phyloP scores from a whole-genome alignment of 2,797 vertebrate genomes.

The Spondyliosoma cantharus region DNA sequence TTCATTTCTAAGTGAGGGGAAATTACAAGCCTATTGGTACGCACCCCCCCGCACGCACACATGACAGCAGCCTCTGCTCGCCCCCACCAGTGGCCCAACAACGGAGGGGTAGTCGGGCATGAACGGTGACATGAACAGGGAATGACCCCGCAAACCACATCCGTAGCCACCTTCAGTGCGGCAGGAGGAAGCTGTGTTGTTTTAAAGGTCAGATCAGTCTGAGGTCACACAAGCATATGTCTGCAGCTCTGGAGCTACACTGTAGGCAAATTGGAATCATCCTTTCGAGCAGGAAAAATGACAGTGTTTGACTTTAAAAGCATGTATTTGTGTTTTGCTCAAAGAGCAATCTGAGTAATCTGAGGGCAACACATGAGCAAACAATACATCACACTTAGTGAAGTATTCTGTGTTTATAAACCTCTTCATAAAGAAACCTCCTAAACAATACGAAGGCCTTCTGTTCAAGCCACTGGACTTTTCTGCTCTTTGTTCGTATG shows the following conservation, averaged over 20 bases:
- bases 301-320: background rate
- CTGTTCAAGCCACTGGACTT: slow-evolving; percentile 55
- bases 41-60: slow-evolving; percentile 27
- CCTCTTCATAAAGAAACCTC: slow-evolving; percentile 23
- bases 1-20: slow-evolving; percentile 87
- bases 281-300: slow-evolving; percentile 20
- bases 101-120: slow-evolving; percentile 80
- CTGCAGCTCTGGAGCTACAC: slow-evolving; percentile 42
- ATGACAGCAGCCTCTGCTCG: slow-evolving; percentile 60
- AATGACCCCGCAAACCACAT: slow-evolving; percentile 83
- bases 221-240: slow-evolving; percentile 67
- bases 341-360: background rate
- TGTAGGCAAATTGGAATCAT: slow-evolving; percentile 11
- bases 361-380: background rate
- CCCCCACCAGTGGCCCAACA: slow-evolving; percentile 71
- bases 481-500: slow-evolving; percentile 62
- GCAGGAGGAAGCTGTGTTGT: slow-evolving; percentile 74
- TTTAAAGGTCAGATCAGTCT: slow-evolving; percentile 78
- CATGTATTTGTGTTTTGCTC: background rate
- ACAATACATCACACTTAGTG: slow-evolving; percentile 12
- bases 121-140: slow-evolving; percentile 84
- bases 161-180: slow-evolving; percentile 65
- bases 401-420: slow-evolving; percentile 24
- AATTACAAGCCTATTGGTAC: slow-evolving; percentile 84
- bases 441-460: slow-evolving; percentile 45